Evolutionary conservation across 53 echinoderm and acorn worm species (phyloP), one percentile per base, ranked within the genome.

Genomic region (Stichopus horrens): DNA sequence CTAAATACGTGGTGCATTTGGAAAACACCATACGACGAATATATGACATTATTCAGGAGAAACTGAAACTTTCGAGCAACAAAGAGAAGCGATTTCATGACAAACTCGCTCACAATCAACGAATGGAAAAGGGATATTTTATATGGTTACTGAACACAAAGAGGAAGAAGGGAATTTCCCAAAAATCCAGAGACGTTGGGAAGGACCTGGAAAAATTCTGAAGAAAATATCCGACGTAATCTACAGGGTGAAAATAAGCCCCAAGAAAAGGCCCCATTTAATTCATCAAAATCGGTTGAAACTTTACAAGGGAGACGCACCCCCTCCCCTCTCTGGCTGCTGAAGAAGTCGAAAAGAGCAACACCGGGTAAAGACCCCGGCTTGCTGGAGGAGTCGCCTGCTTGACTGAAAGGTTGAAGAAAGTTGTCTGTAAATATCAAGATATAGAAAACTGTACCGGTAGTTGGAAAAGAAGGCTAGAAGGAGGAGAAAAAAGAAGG

Each of bases 1-100:
- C 78, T 37, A 53, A 22, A 52, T 78, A 78, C 54, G 78, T 53
- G 51, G 78, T 5, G 5, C 51, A 78, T 3, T 37, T 78, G 54
- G 54, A 53, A 4, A 53, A 78, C 51, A 78, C n/a, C 18, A 16
- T 52, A 37, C 16, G 51, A 19, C 23, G 10, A 13, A 78, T 78
- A 18, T 52, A 78, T 53, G 9, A 78, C 18, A 53, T 8, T 6
- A 52, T 52, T 51, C 79, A 0, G 18, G 54, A 52, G 37, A 37
- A 37, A 37, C 37, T 37, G 37, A 37, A 78, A 37, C 23, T 53
- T 8, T 78, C 7, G 18, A 8, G 54, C 53, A 54, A 21, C 7
- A 78, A 78, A 53, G 4, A 78, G 52, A 78, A 78, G 16, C 23
- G 8, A 54, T 78, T 78, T 78, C 9, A 74, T 16, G 74, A 78